phyloP scores from a whole-genome alignment of 2,888 invertebrate genomes.

The Ophraella communa region DNA sequence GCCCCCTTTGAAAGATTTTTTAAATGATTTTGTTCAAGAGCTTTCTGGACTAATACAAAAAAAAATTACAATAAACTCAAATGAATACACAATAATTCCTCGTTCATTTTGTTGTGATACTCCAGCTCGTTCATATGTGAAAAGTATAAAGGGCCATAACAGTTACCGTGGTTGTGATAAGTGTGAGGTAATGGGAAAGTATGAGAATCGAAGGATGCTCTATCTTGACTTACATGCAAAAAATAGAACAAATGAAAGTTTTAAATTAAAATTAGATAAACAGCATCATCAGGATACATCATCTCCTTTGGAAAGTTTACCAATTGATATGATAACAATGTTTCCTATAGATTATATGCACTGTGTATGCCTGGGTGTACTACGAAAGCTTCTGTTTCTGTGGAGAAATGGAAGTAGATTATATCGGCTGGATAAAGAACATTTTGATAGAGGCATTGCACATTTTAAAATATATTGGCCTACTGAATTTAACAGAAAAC shows the following conservation, averaged over 20 bases:
- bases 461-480: slow-evolving; percentile 18
- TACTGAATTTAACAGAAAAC: slow-evolving; percentile 27
- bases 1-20: not conserved
- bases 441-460: not conserved
- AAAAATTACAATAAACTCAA: not conserved
- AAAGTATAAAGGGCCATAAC: not conserved
- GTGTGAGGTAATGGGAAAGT: not conserved
- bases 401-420: not conserved
- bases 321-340: not conserved
- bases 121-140: not conserved
- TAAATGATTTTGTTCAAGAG: not conserved
- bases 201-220: not conserved
- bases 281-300: too few species aligned
- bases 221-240: not conserved
- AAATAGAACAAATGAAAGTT: not conserved
- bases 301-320: not conserved
- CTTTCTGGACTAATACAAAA: not conserved
- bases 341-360: not conserved
- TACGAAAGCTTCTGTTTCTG: not conserved
- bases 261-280: not conserved
- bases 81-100: not conserved
- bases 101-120: not conserved
- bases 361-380: not conserved
- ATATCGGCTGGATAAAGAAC: not conserved
- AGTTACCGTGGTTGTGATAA: not conserved